phyloP scores from a whole-genome alignment of 53 echinoderm and acorn worm genomes.

The Stichopus horrens region DNA sequence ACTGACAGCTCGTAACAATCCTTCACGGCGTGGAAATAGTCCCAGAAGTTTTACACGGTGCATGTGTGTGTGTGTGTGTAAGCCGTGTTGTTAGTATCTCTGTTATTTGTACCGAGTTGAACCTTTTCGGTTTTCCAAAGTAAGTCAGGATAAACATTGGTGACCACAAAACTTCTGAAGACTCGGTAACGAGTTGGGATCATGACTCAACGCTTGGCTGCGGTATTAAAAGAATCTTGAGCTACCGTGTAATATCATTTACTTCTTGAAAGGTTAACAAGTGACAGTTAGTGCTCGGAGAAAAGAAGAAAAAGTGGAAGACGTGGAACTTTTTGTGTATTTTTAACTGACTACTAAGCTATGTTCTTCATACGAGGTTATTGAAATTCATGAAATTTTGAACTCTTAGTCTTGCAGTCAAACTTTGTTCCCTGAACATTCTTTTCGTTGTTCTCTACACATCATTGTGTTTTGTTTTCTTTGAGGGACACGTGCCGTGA shows the following conservation, averaged over 20 bases:
- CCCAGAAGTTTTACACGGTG: background rate
- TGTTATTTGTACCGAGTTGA: background rate
- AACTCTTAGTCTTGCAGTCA: too few species aligned
- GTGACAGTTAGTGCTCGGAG: too few species aligned
- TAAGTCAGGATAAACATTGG: constrained; percentile 24
- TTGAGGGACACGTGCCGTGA: background rate
- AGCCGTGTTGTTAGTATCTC: background rate
- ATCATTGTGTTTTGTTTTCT: background rate
- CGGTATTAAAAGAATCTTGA: constrained; percentile 44
- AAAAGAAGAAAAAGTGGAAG: too few species aligned
- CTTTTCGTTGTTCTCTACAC: too few species aligned
- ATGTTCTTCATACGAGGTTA: too few species aligned
- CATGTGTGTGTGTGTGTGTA: background rate
- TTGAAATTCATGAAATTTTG: too few species aligned
- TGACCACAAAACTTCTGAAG: constrained; percentile 30
- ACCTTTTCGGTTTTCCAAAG: background rate
- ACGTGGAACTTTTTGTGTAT: too few species aligned
- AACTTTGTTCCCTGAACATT: too few species aligned
- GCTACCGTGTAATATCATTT: background rate
- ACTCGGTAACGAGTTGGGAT: constrained; percentile 19
- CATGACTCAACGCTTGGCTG: constrained; percentile 28
- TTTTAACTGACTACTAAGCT: too few species aligned
- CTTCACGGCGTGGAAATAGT: background rate
- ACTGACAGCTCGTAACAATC: constrained; percentile 47
- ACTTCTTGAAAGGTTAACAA: background rate